A percentile compares a stretch with the other conserved stretches of the same genome.
Evolutionary conservation across 2,797 vertebrate species (phyloP).

Genomic region (Mallotus villosus): DNA sequence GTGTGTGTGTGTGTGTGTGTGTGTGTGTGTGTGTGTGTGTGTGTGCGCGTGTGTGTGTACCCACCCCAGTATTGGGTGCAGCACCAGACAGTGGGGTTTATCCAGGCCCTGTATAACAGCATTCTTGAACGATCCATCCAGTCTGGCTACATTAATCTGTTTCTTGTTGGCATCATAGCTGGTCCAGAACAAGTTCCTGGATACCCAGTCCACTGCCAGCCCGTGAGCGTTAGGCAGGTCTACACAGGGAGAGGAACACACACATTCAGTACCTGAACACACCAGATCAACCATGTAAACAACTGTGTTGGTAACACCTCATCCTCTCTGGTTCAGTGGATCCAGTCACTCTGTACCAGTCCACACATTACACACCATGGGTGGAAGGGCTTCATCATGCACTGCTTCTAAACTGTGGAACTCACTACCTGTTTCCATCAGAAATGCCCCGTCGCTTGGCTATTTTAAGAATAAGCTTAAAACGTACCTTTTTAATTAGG

Average conservation of each 20-base stretch:
- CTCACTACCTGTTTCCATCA: too few relatives aligned
- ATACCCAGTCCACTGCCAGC: conserved; percentile 95
- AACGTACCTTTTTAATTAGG: too few relatives aligned
- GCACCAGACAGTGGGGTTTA: conserved; percentile 90
- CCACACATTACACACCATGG: not conserved
- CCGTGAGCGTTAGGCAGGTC: conserved; percentile 94
- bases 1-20: too few relatives aligned
- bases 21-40: not conserved
- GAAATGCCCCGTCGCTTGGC: not conserved
- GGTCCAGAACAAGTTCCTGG: conserved; percentile 97
- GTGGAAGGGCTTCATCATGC: not conserved
- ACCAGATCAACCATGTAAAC: not conserved
- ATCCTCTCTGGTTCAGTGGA: too few relatives aligned
- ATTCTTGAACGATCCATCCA: conserved; percentile 97
- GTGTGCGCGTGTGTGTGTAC: conserved; percentile 46
- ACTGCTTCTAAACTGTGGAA: not conserved
- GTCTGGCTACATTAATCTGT: conserved; percentile 93
- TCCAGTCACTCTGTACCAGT: not conserved
- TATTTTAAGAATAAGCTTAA: not conserved
- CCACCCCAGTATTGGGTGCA: conserved; percentile 88
- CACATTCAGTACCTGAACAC: not conserved
- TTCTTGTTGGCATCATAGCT: conserved; percentile 95
- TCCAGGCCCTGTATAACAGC: conserved; percentile 93
- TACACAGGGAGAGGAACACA: conserved; percentile 48
- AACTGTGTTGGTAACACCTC: too few relatives aligned